Evolutionary conservation across 2,797 vertebrate species (phyloP).

Genomic region (Clangula hyemalis): DNA sequence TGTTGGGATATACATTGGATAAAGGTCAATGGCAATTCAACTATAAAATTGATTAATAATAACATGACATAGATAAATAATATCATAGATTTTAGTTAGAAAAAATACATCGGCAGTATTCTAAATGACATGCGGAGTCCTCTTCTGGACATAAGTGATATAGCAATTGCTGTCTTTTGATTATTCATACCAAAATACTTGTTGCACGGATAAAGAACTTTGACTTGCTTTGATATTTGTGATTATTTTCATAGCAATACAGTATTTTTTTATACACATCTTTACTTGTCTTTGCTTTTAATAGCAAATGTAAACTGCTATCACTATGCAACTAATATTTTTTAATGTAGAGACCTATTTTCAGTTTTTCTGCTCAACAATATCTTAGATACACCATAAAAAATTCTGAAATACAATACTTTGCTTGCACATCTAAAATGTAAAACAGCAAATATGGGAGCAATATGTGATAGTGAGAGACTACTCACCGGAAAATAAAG

Average conservation of each 20-base stretch:
- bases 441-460: neutral
- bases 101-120: slow-evolving; percentile 1
- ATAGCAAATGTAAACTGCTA: neutral
- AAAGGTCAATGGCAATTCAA: slow-evolving; percentile 62
- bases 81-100: slow-evolving; percentile 26
- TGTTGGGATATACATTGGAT: slow-evolving; percentile 35
- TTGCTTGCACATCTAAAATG: neutral
- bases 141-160: slow-evolving; percentile 62
- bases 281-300: neutral
- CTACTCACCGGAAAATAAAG: neutral
- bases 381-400: neutral
- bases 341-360: neutral
- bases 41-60: slow-evolving; percentile 62
- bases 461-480: neutral
- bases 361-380: neutral
- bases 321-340: neutral
- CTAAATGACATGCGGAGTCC: slow-evolving; percentile 53
- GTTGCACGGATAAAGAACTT: neutral
- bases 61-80: slow-evolving; percentile 39
- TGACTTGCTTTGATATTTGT: neutral
- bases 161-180: slow-evolving; percentile 14
- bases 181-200: slow-evolving; percentile 8
- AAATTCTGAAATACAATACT: neutral
- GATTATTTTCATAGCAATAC: neutral
- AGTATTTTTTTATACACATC: neutral